A percentile compares a stretch with the other conserved stretches of the same genome.
Evolutionary conservation across 2,797 vertebrate genomes (phyloP).

Genomic region (Kryptopterus vitreolus): DNA sequence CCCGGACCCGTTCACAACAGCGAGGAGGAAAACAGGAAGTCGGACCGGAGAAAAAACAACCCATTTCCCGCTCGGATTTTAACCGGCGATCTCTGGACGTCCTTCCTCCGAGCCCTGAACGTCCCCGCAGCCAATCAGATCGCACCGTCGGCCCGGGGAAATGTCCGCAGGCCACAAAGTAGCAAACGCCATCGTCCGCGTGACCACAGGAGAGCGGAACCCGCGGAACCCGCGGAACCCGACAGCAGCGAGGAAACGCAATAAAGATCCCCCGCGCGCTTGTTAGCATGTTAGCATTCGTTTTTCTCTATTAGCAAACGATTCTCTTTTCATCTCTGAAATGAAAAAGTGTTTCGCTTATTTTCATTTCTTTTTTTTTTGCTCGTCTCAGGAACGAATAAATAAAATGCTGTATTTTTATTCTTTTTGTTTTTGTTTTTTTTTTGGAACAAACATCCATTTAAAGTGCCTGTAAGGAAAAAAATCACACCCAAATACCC

Average conservation of each 20-base stretch:
- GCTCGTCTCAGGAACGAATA: background rate
- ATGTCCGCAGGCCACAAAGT: background rate
- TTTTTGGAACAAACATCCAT: background rate
- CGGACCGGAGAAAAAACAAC: background rate
- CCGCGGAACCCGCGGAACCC: background rate
- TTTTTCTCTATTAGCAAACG: background rate
- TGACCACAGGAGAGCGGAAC: background rate
- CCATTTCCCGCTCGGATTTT: background rate
- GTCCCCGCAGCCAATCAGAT: background rate
- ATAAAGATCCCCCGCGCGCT: background rate
- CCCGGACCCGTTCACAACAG: background rate
- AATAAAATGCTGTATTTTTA: conserved; percentile 7
- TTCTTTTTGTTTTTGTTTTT: too few species aligned
- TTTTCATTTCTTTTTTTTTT: too few species aligned
- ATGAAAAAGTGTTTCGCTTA: too few species aligned
- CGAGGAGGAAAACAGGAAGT: conserved; percentile 14
- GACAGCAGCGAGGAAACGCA: conserved; percentile 38
- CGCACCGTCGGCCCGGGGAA: background rate
- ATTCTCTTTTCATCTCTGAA: background rate
- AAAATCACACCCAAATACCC: background rate
- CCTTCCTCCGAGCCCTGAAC: conserved; percentile 20
- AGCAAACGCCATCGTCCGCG: background rate
- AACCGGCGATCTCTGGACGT: conserved; percentile 15
- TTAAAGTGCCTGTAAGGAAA: background rate
- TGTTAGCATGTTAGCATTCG: conserved; percentile 9